phyloP scores from a whole-genome alignment of 1,140 invertebrate species.

The Drosophila auraria region DNA sequence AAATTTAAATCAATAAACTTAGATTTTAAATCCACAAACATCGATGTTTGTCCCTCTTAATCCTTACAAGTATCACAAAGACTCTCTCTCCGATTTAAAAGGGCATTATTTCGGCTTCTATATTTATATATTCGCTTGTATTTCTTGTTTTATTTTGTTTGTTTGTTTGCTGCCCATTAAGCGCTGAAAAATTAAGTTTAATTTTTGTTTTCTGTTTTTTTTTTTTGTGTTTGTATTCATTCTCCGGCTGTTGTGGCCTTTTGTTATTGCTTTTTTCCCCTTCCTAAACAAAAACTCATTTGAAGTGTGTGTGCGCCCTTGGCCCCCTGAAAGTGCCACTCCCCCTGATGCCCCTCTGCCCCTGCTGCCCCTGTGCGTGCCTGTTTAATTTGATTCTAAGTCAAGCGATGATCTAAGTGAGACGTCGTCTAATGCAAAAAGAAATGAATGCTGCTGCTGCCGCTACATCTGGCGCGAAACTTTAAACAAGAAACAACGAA shows the following conservation, averaged over 20 bases:
- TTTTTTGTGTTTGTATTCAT: conserved; percentile 47
- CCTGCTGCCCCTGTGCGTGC: conserved; percentile 40
- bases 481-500: conserved; percentile 42
- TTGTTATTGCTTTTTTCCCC: conserved; percentile 27
- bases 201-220: conserved; percentile 31
- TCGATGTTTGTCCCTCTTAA: too few species aligned
- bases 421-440: conserved; percentile 62
- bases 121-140: conserved; percentile 3
- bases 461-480: conserved; percentile 67
- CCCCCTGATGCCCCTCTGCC: not conserved
- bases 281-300: conserved; percentile 16
- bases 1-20: too few species aligned
- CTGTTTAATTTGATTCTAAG: conserved; percentile 80
- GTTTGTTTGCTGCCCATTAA: conserved; percentile 64
- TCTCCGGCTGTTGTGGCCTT: conserved; percentile 36
- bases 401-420: conserved; percentile 83
- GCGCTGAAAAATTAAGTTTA: conserved; percentile 57
- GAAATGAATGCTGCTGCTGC: conserved; percentile 45
- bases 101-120: not conserved
- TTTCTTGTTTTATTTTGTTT: conserved; percentile 40
- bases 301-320: conserved; percentile 25
- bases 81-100: not conserved
- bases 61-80: too few species aligned
- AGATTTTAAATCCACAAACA: too few species aligned
- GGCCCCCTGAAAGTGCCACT: conserved; percentile 25